Conservation (phyloP, 2,888 invertebrate genomes). For the Liposcelis brunnea region DNA sequence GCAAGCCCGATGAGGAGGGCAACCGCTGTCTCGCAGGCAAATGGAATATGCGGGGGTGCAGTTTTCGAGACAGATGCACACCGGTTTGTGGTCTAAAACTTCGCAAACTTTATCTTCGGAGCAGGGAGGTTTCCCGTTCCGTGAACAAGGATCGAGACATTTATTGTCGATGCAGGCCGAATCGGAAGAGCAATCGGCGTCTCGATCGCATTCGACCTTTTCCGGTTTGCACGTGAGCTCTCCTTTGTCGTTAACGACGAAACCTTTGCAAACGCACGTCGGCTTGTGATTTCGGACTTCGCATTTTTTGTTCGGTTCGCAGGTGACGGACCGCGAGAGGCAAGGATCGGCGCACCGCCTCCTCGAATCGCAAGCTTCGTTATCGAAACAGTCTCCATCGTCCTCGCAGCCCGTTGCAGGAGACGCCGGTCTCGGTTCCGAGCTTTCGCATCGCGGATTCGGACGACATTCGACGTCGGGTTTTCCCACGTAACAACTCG, state of each 20-base stretch:
- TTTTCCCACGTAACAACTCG: slow-evolving; percentile 71
- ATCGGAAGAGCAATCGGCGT: slow-evolving; percentile 72
- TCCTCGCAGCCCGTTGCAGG: slow-evolving; percentile 42
- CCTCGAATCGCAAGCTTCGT: slow-evolving; percentile 47
- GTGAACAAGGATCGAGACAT: slow-evolving; percentile 72
- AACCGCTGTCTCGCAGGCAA: slow-evolving; percentile 77
- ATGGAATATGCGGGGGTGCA: slow-evolving; percentile 74
- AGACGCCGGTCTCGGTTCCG: slow-evolving; percentile 35
- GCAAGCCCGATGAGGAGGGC: slow-evolving; percentile 70
- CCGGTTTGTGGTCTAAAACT: slow-evolving; percentile 69
- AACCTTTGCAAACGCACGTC: slow-evolving; percentile 77
- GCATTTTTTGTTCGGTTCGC: slow-evolving; percentile 70
- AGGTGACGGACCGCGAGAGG: slow-evolving; percentile 44
- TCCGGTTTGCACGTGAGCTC: slow-evolving; percentile 76
- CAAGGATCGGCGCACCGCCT: slow-evolving; percentile 59
- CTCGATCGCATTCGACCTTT: slow-evolving; percentile 57
- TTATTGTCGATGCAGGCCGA: slow-evolving; percentile 66
- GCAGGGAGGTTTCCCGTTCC: slow-evolving; percentile 42
- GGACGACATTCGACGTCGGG: slow-evolving; percentile 62
- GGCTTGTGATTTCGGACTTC: slow-evolving; percentile 72
- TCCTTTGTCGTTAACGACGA: slow-evolving; percentile 71
- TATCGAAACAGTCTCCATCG: slow-evolving; percentile 55
- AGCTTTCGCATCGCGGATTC: slow-evolving; percentile 57
- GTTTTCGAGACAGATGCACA: slow-evolving; percentile 74
- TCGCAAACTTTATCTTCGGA: slow-evolving; percentile 71